Evolutionary conservation across 2,113 vertebrate species (phyloP), one percentile per base, ranked within the genome.

Genomic region (Aphelocoma coerulescens): DNA sequence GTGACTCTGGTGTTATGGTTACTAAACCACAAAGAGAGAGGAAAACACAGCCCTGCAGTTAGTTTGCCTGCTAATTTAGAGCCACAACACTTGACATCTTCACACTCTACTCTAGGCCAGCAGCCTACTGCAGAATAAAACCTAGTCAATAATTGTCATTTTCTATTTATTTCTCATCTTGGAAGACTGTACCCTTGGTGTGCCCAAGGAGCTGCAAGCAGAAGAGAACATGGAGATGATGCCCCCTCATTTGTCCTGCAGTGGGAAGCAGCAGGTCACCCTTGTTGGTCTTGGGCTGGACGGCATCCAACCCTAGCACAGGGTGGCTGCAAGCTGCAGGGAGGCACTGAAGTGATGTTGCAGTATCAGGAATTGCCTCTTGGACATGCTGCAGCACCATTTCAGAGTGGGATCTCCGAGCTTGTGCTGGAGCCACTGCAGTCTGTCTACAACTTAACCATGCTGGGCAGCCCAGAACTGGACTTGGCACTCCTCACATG

Each of bases 171-270:
- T 49, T 93, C 28, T 58, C 6, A 27, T 33, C 10, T 28, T 2
- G 3, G 6, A 19, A 30, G 24, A 33, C 85, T 83, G 24, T 83
- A 30, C 21, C 2, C 1, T 35, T 58, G n/a, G 15, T 28, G 22
- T 84, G 13, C 43, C 37, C 22, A 58, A 68, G 35, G 18, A 55
- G 5, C 17, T 84, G 54, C 11, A 35, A 46, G 63, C 17, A 48
- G 62, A 80, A 17, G 37, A 1, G 5, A 76, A 13, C 15, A 18
- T 33, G 46, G 67, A 63, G 19, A 10, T 84, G 54, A 22, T 5
- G 1, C 3, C 6, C 3, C 22, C 12, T 44, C 0, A 1, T 77
- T 78, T 5, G 1, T n/a, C 32, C 23, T 66, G n/a, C 27, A 54
- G 43, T 39, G n/a, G 51, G 28, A 73, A 72, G 43, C 43, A 65